These are phyloP conservation scores for Chondrosia reniformis DNA, from an alignment of 37 sponge, comb jelly and placozoan species.

Conservation along the genomic window DNA sequence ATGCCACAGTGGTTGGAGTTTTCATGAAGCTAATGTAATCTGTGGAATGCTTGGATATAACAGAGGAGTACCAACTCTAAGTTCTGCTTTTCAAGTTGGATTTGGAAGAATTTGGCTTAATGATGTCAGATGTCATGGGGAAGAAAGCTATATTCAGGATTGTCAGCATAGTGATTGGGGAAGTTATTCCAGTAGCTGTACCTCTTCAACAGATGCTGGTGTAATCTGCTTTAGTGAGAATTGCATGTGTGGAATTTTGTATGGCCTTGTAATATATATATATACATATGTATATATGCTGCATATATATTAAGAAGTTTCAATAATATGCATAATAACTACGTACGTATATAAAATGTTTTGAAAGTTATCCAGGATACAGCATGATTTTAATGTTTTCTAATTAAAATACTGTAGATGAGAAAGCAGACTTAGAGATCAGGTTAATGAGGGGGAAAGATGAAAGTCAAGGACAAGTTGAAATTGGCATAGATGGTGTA, in stretches of 20 bases:
- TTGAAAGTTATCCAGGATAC: too few relatives aligned
- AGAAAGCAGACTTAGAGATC: too few relatives aligned
- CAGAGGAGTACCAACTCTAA: not conserved
- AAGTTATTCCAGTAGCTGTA: not conserved
- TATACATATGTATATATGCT: too few relatives aligned
- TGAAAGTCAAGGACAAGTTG: not conserved
- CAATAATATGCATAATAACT: too few relatives aligned
- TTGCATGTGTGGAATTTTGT: not conserved
- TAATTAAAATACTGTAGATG: too few relatives aligned
- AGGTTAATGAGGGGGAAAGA: not conserved
- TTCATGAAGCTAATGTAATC: not conserved
- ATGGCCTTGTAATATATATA: too few relatives aligned
- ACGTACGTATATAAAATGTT: too few relatives aligned
- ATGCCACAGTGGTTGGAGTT: not conserved
- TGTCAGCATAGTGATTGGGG: not conserved
- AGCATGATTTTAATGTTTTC: too few relatives aligned
- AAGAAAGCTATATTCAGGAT: not conserved
- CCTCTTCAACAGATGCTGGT: not conserved
- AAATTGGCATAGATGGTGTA: not conserved
- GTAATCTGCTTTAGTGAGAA: conserved; percentile 7
- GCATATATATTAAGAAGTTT: too few relatives aligned
- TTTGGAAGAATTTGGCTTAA: not conserved
- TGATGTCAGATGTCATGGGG: not conserved
- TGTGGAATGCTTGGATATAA: not conserved
- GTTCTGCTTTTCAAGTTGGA: not conserved